Evolutionary conservation across 2,888 invertebrate species (phyloP), one percentile per base, ranked within the genome.

Genomic region (Automeris io): DNA sequence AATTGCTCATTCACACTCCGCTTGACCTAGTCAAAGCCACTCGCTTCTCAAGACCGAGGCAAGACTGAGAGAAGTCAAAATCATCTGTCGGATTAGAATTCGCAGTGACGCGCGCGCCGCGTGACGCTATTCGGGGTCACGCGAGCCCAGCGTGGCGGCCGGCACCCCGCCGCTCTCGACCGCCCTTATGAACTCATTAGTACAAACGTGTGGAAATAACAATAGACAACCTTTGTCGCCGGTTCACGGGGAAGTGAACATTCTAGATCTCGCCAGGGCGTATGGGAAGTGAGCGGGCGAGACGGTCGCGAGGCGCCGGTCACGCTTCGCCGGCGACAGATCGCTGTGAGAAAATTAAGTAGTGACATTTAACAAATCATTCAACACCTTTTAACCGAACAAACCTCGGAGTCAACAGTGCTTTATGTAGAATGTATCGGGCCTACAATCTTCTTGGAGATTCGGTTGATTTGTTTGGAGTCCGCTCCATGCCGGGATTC

Each of bases 1-100:
- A 81, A 83, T 82, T 82, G 83, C 72, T 72, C 78, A 74, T 82
- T 83, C 82, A 83, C 77, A 78, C 77, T 63, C 63, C 51, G 65
- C 33, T 67, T 69, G 48, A 43, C 61, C 63, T 67, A 61, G 54
- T 66, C 71, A 72, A 55, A 57, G 46, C 49, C 54, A 53, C 26
- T 26, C 47, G 43, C 37, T 51, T 54, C 57, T 53, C 49, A 53
- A 56, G 48, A 49, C 35, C 39, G 35, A 37, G 25, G 31, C 43
- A 45, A 12, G 34, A 34, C 34, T 22, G 22, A 16, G 31, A 18
- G 39, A 45, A 49, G 49, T 52, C 45, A 54, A 42, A 47, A 46
- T 45, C 68, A 53, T 34, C 37, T 37, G 37, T 33, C 23, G 23
- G 22, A 23, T 31, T 29, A 31, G 37, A 37, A 29, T 29, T 19